Base-by-base conservation (phyloP, 1,140 invertebrate species). In the Cydia strobilella region DNA sequence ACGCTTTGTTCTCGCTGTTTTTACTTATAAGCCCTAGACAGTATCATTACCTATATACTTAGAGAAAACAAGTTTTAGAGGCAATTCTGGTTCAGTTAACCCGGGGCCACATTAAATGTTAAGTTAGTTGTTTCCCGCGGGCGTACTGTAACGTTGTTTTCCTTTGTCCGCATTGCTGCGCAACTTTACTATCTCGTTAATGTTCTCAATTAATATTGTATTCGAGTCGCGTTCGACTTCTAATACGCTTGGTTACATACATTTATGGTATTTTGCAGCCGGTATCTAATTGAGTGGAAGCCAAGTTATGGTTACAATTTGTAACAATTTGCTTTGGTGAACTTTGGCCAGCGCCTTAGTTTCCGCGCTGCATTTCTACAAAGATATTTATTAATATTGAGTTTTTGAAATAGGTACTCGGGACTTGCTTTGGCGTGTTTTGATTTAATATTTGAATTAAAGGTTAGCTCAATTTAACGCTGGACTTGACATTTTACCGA, bases 61-160 rank as follows among this genome's bases (percentile, higher is more conserved):
- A 69, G 27, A 69, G 65, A 39, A 69, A 69, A 39, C 27, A 69
- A 35, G 65, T 69, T 69, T 69, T 42, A 69, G 65, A 69, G n/a
- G 35, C 65, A 2, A 42, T 69, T 69, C 65, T 77, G 42, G 59
- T 75, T 63, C 27, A 39, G 69, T 77, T 54, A 20, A 48, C 51
- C 25, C 62, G 74, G 71, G 54, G 72, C 65, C 76, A 71, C 77
- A 78, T 76, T 79, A 79, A 79, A 79, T 69, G 79, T 73, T 79
- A 77, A 79, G 74, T 80, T 78, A 76, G 78, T 78, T 73, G 76
- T 82, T 82, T 79, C 76, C 77, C 59, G 79, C 74, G 76, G 72
- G 74, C 48, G 72, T 59, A 20, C 71, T 66, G 76, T 82, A 84
- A 85, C 79, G 80, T 79, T 84, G 78, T 81, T 85, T 77, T 77